A percentile compares a stretch with the other conserved stretches of the same genome.
phyloP scores from a whole-genome alignment of 2,888 invertebrate species.

The Eupsilia transversa region DNA sequence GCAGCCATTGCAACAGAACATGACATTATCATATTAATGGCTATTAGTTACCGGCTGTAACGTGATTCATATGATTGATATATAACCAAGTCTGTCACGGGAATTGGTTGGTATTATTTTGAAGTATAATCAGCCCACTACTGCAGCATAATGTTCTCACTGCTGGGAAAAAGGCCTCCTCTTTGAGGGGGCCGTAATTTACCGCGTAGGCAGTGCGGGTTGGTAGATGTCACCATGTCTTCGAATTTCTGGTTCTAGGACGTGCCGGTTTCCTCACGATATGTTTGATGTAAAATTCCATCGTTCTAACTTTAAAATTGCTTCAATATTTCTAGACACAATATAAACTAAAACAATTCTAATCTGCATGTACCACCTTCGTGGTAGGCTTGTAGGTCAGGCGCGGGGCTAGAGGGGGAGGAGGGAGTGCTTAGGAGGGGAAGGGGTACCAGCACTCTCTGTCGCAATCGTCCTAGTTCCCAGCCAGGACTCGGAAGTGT shows the following conservation, averaged over 20 bases:
- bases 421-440: not conserved
- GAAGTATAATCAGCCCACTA: no score
- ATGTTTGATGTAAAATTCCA: no score
- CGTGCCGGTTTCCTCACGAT: no score
- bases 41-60: constrained; percentile 32
- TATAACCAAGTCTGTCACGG: not conserved
- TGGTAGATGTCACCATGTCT: no score
- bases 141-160: no score
- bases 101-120: not conserved
- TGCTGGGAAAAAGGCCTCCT: no score
- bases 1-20: constrained; percentile 56
- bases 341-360: constrained; percentile 28
- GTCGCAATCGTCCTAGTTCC: constrained; percentile 64
- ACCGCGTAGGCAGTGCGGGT: no score
- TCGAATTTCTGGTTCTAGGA: no score
- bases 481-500: constrained; percentile 66
- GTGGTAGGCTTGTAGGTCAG: constrained; percentile 52
- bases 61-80: constrained; percentile 48
- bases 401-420: constrained; percentile 27
- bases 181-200: no score
- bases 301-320: no score
- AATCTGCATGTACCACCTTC: constrained; percentile 33
- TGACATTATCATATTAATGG: constrained; percentile 63
- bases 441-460: constrained; percentile 14
- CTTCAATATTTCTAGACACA: constrained; percentile 25